phyloP scores from a whole-genome alignment of 2,888 invertebrate species.

The Cryptus viduatorius region DNA sequence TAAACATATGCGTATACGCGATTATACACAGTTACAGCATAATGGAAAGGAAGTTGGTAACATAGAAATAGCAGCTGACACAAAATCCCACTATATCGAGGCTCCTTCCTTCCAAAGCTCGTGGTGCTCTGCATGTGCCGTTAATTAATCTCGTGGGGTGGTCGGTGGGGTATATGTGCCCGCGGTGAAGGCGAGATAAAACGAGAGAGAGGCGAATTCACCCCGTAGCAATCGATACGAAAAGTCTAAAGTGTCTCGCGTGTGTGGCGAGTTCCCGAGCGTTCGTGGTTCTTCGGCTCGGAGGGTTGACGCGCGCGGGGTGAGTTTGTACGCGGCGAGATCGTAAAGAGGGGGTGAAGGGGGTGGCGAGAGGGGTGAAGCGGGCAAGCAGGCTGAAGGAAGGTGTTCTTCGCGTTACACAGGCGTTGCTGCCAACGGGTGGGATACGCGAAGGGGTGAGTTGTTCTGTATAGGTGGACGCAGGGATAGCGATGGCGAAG shows the following conservation, averaged over 20 bases:
- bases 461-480: conserved; percentile 63
- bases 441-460: conserved; percentile 45
- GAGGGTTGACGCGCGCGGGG: conserved; percentile 65
- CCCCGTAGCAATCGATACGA: conserved; percentile 84
- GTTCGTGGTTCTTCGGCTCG: conserved; percentile 69
- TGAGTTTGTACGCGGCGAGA: conserved; percentile 66
- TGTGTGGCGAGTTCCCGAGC: conserved; percentile 80
- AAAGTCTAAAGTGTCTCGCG: conserved; percentile 84
- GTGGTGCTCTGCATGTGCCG: conserved; percentile 66
- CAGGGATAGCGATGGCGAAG: conserved; percentile 28
- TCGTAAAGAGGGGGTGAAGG: conserved; percentile 63
- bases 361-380: conserved; percentile 54
- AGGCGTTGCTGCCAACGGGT: conserved; percentile 47
- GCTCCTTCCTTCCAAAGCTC: conserved; percentile 50
- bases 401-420: conserved; percentile 67
- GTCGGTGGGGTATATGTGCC: conserved; percentile 34
- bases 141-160: conserved; percentile 68
- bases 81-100: conserved; percentile 56
- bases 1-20: neutral
- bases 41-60: neutral
- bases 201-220: conserved; percentile 49
- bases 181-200: conserved; percentile 55
- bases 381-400: conserved; percentile 63
- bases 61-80: conserved; percentile 60
- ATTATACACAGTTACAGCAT: neutral